Conservation (phyloP, 2,797 vertebrate species). For the Adelosebastes latens region DNA sequence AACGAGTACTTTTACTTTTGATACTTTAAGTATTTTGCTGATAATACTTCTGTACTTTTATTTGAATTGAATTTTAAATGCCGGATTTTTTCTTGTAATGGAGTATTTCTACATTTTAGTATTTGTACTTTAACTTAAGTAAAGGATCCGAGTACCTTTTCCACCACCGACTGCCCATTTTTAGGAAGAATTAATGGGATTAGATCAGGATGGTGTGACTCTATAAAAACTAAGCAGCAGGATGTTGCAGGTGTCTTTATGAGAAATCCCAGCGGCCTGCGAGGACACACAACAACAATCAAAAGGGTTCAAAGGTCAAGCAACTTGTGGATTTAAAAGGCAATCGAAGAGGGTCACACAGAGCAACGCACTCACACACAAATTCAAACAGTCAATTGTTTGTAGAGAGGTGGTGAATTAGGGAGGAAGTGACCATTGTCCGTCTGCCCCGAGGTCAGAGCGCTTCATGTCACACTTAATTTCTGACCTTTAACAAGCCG, state of each 20-base stretch:
- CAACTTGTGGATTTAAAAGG: constrained; percentile 75
- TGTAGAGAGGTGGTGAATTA: constrained; percentile 56
- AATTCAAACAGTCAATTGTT: constrained; percentile 41
- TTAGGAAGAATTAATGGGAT: constrained; percentile 12
- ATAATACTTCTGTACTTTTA: not conserved
- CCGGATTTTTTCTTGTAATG: not conserved
- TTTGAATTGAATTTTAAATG: not conserved
- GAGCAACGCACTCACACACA: constrained; percentile 10
- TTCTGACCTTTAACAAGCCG: constrained; percentile 47
- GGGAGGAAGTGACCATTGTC: constrained; percentile 76
- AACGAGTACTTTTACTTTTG: not conserved
- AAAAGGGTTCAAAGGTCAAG: constrained; percentile 68
- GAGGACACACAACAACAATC: constrained; percentile 48
- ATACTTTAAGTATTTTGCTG: not conserved
- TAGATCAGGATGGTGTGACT: constrained; percentile 34
- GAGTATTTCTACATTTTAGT: not conserved
- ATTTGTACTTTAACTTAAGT: not conserved
- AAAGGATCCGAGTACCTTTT: not conserved
- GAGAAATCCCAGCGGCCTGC: constrained; percentile 56
- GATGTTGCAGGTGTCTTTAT: constrained; percentile 62
- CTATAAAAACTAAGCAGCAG: constrained; percentile 33
- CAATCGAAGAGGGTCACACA: constrained; percentile 56
- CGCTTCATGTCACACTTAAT: constrained; percentile 62
- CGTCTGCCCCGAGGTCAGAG: constrained; percentile 61
- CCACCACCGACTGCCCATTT: not conserved